phyloP scores from a whole-genome alignment of 2,888 invertebrate species.

The Agrotis puta region DNA sequence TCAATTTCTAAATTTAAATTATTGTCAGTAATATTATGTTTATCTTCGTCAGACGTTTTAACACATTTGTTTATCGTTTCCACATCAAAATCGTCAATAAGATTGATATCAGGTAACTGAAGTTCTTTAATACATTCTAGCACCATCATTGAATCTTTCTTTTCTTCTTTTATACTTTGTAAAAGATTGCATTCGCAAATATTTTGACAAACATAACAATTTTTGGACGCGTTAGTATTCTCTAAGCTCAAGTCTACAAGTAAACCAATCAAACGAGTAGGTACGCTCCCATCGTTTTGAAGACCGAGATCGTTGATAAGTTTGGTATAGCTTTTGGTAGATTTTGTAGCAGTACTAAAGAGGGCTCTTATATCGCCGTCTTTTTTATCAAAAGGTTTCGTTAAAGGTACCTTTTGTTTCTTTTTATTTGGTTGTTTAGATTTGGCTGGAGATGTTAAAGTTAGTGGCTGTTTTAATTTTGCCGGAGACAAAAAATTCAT shows the following conservation, averaged over 20 bases:
- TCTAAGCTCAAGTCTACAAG: conserved; percentile 87
- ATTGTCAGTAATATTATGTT: conserved; percentile 59
- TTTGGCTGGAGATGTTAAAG: conserved; percentile 66
- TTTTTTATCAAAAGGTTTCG: conserved; percentile 82
- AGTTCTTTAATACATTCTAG: conserved; percentile 71
- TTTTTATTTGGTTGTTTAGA: conserved; percentile 75
- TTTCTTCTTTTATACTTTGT: conserved; percentile 65
- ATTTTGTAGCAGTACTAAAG: conserved; percentile 87
- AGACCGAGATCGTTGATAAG: conserved; percentile 83
- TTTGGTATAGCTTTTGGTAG: conserved; percentile 87
- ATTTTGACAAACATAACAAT: conserved; percentile 86
- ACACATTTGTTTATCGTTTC: conserved; percentile 73
- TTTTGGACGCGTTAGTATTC: conserved; percentile 72
- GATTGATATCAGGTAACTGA: conserved; percentile 78
- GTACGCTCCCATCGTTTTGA: conserved; percentile 78
- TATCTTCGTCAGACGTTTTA: conserved; percentile 60
- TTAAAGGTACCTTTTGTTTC: conserved; percentile 71
- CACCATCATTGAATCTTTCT: conserved; percentile 59
- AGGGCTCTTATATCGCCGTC: conserved; percentile 91
- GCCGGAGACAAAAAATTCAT: conserved; percentile 60
- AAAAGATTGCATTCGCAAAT: conserved; percentile 84
- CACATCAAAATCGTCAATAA: conserved; percentile 79
- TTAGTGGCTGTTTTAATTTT: conserved; percentile 70
- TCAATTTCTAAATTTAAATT: conserved; percentile 69
- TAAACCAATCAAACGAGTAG: conserved; percentile 82